phyloP scores from a whole-genome alignment of 2,888 invertebrate species.

The Cephalotes varians region DNA sequence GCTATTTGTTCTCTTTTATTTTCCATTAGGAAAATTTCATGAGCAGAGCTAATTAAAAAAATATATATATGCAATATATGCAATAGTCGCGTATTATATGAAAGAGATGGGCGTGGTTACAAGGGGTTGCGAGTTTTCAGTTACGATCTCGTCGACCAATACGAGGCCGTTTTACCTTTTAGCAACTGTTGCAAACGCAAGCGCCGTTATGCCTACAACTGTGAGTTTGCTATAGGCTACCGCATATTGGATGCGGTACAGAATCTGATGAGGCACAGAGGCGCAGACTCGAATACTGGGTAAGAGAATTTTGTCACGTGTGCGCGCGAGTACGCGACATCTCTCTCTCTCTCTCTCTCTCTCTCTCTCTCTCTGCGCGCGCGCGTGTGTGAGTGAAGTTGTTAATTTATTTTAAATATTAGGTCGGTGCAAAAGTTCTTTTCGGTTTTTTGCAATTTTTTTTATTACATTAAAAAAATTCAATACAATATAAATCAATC shows the following conservation, averaged over 20 bases:
- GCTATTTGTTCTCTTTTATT: neutral
- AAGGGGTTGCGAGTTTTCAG: slow-evolving; percentile 64
- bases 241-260: slow-evolving; percentile 10
- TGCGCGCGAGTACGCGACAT: neutral
- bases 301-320: slow-evolving; percentile 22
- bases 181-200: slow-evolving; percentile 82
- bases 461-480: no score
- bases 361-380: no score
- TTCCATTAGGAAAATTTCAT: neutral
- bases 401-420: neutral
- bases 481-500: no score
- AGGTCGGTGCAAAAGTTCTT: no score
- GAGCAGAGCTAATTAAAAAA: neutral
- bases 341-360: no score
- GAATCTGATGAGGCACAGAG: slow-evolving; percentile 57
- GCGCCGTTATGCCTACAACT: slow-evolving; percentile 72
- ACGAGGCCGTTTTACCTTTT: slow-evolving; percentile 58
- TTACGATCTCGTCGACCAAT: slow-evolving; percentile 76
- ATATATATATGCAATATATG: neutral
- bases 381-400: slow-evolving; percentile 14
- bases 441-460: no score
- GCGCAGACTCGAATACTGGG: slow-evolving; percentile 69
- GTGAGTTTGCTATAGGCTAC: slow-evolving; percentile 64
- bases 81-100: neutral
- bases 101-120: slow-evolving; percentile 77